Base-by-base conservation (phyloP, 2,888 invertebrate species). In the Caenorhabditis imperialis region DNA sequence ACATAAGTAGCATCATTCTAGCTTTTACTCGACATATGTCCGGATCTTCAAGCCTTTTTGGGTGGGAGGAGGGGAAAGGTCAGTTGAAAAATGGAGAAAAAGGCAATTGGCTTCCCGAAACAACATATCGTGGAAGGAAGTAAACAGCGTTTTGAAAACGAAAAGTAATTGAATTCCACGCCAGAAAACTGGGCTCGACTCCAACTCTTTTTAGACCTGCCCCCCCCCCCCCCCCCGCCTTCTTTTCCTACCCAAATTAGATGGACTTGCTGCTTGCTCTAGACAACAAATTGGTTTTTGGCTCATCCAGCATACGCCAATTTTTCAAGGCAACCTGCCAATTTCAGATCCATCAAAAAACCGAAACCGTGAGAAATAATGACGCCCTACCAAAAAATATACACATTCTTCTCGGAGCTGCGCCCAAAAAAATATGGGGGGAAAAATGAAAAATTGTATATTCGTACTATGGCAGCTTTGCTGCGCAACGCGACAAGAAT, bases 101-200 rank as follows among this genome's bases (percentile, higher is more conserved):
- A 57, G 33, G 44, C 44, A 45, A 45, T 57, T 57, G 45, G n/a
- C n/a, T 57, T 42, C 35, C 16, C 65, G 63, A 65, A 65, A 65
- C 65, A 67, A 67, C 57, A 30, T 30, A 7, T 30, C 30, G 35
- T 35, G 27, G 38, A 44, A 44, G 65, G 67, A 65, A 67, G 65
- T 55, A 65, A 65, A 50, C 50, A 57, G 37, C 57, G 67, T 67
- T 67, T 67, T 51, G 27, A 67, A 67, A 67, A 57, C 50, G 57
- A 51, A 45, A 57, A 57, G 51, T 67, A 67, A 67, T 67, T 57
- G 57, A 44, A 57, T 67, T 67, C 8, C 42, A 48, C 37, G 10
- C 23, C 51, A 35, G 10, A 30, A 30, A 30, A 10, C 10, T 30
- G 6, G 30, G n/a, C n/a, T n/a, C 30, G 30, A 30, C 30, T 30